Base-by-base conservation (phyloP, 2,888 invertebrate genomes). In the Mayetiola destructor region DNA sequence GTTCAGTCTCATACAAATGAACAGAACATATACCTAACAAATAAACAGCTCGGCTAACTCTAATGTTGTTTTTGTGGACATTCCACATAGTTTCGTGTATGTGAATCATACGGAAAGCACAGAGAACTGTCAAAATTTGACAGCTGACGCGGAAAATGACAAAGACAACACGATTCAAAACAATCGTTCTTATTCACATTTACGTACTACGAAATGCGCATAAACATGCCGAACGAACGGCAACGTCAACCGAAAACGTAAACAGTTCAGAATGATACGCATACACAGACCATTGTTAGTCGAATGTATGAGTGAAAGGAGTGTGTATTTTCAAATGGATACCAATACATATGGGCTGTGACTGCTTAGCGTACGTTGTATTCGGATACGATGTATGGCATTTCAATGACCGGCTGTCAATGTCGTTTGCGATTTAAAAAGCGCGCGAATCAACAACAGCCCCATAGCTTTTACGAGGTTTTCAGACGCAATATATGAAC, bases 51-150 rank as follows among this genome's bases (percentile, higher is more conserved):
- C 48, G 23, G 21, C 23, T 23, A 4, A 23, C 23, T 12, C 9
- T 37, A n/a, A 37, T 37, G 21, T 21, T 14, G 23, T 23, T 14
- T 39, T 39, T 16, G 16, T 39, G 39, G 18, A 20, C 10, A 21
- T 42, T 23, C 23, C 2, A 21, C 23, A 23, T 10, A 14, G 14
- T 2, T 48, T 23, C 6, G n/a, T 27, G 20, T 18, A 18, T 39
- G 39, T 48, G 48, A 48, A 27, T 48, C 48, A 27, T 27, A 48
- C 48, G 27, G 40, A n/a, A n/a, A n/a, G n/a, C n/a, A 27, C 27
- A n/a, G 27, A 2, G 27, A 48, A 48, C 20, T n/a, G 48, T 48
- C 48, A 48, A 27, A 48, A 27, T 42, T 5, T 48, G 48, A 48
- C 48, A 48, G 48, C 48, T 48, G 48, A 48, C 48, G 23, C n/a